Percentiles rank a stretch among this genome's conserved stretches.
phyloP scores from a whole-genome alignment of 2,888 invertebrate species.

The Salpingus planirostris region DNA sequence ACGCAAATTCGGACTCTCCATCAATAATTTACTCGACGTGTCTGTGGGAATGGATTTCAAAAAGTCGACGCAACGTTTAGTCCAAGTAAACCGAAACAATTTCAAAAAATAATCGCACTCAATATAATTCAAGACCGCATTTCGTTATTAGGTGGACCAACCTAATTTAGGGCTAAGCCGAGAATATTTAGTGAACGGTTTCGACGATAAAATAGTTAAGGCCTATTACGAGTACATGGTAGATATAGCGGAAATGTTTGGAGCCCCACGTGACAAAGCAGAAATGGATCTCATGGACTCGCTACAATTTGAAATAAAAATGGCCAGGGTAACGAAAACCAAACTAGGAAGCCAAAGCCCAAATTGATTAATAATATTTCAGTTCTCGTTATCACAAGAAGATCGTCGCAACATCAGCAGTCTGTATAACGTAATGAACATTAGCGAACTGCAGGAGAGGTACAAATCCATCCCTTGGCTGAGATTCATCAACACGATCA shows the following conservation, averaged over 20 bases:
- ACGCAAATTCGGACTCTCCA: conserved; percentile 15
- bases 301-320: conserved; percentile 22
- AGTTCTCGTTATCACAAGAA: conserved; percentile 15
- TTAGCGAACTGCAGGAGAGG: conserved; percentile 40
- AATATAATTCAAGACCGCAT: neutral
- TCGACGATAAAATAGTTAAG: conserved; percentile 64
- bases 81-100: conserved; percentile 11
- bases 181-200: conserved; percentile 69
- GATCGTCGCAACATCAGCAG: conserved; percentile 14
- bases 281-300: conserved; percentile 19
- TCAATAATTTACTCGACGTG: conserved; percentile 17
- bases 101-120: conserved; percentile 7
- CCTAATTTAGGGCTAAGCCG: conserved; percentile 68
- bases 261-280: conserved; percentile 20
- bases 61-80: conserved; percentile 17
- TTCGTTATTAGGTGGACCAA: conserved; percentile 61
- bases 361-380: too few species aligned
- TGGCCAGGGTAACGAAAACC: conserved; percentile 23
- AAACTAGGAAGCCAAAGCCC: too few species aligned
- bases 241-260: conserved; percentile 24
- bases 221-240: conserved; percentile 53
- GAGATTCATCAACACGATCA: conserved; percentile 41
- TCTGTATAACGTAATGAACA: conserved; percentile 44
- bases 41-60: conserved; percentile 19
- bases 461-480: conserved; percentile 41